phyloP scores from a whole-genome alignment of 2,888 invertebrate species.

The Drosophila merina region DNA sequence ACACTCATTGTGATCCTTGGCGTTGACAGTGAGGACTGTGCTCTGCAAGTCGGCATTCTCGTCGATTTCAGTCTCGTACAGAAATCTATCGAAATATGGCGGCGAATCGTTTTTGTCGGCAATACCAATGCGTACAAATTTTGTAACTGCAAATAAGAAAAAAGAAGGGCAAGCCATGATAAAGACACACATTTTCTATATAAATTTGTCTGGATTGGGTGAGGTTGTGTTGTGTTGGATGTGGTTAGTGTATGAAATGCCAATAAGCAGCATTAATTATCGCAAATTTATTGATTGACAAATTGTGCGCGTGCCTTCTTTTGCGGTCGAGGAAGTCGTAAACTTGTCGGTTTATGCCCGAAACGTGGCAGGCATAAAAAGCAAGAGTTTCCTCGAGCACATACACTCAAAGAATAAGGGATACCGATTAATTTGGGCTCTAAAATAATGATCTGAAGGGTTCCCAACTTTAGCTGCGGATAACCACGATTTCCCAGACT shows the following conservation, averaged over 20 bases:
- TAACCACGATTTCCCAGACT: neutral
- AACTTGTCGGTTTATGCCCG: constrained; percentile 60
- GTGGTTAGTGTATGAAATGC: constrained; percentile 61
- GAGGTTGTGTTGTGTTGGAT: constrained; percentile 4
- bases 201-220: constrained; percentile 8
- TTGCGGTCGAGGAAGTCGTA: constrained; percentile 52
- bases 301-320: constrained; percentile 68
- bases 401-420: neutral
- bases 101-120: constrained; percentile 99
- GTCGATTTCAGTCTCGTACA: constrained; percentile 98
- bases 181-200: constrained; percentile 20
- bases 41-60: constrained; percentile 98
- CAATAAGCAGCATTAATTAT: constrained; percentile 74
- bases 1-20: constrained; percentile 99
- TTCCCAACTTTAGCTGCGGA: neutral
- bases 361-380: constrained; percentile 72
- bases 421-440: neutral
- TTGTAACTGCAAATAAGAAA: constrained; percentile 91
- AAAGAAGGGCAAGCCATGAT: constrained; percentile 36
- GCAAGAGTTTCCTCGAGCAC: neutral
- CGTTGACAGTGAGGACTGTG: constrained; percentile 98
- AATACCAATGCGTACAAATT: constrained; percentile 98
- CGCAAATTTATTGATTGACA: constrained; percentile 75
- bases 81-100: constrained; percentile 97
- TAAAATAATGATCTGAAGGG: neutral